phyloP scores from a whole-genome alignment of 2,797 vertebrate genomes.

The Girardinus metallicus region DNA sequence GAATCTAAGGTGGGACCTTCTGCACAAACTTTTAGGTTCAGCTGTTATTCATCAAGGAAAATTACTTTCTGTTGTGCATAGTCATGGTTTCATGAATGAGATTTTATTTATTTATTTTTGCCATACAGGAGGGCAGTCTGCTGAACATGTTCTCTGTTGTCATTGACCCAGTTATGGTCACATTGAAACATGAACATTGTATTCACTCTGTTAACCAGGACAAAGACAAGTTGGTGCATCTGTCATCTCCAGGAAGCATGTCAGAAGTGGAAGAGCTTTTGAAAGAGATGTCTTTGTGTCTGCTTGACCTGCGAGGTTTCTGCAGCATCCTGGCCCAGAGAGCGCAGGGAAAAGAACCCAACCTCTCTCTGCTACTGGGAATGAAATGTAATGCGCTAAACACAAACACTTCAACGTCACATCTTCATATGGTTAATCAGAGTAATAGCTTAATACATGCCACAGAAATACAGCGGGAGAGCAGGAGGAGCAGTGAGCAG shows the following conservation, averaged over 20 bases:
- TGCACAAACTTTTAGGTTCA: too few relatives aligned
- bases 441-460: neutral
- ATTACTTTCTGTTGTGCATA: too few relatives aligned
- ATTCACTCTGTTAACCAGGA: slow-evolving; percentile 78
- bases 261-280: slow-evolving; percentile 85
- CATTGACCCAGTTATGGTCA: neutral
- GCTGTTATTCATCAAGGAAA: too few relatives aligned
- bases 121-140: neutral
- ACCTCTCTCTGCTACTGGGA: slow-evolving; percentile 92
- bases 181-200: neutral
- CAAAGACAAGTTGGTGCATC: slow-evolving; percentile 63
- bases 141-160: neutral
- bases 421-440: neutral
- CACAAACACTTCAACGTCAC: neutral
- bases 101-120: too few relatives aligned
- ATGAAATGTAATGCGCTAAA: slow-evolving; percentile 86
- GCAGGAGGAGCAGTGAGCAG: neutral
- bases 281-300: slow-evolving; percentile 93
- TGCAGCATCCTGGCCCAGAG: slow-evolving; percentile 93
- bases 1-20: too few relatives aligned
- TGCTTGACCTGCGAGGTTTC: slow-evolving; percentile 92
- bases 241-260: slow-evolving; percentile 34
- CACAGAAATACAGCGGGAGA: neutral
- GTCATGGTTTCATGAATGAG: too few relatives aligned
- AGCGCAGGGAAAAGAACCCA: slow-evolving; percentile 94